Evolutionary conservation across 2,113 vertebrate genomes (phyloP), one percentile per base, ranked within the genome.

Genomic region (Rhizomys pruinosus): DNA sequence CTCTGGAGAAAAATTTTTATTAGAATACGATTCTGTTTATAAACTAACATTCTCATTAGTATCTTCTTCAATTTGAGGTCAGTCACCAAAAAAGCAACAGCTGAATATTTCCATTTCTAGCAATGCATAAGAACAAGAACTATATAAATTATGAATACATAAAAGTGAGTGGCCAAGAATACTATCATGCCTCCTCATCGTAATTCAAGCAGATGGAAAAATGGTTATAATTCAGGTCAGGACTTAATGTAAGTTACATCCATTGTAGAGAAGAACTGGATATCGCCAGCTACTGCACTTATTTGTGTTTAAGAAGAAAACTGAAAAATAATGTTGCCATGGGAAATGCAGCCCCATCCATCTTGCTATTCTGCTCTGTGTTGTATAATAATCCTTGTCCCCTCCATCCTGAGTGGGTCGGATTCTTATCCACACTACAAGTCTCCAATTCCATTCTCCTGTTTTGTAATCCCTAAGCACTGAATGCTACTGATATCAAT

Each of bases 321-420:
- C 59, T 52, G 91, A 97, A 79, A 97, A 97, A 94, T 97, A 97
- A 98, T 96, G 95, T 76, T 96, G 94, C 96, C 96, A 96, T 86
- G 96, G 89, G 57, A 91, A 55, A 95, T 97, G 90, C 90, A 97
- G 95, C 68, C 93, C 87, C 93, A 97, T 97, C 94, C 63, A 96
- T 98, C 97, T 97, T 97, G 66, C 89, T 90, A 39, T 94, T 96
- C 73, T 94, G 12, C 80, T 98, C 94, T 86, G 57, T 93, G 86
- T 94, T 97, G 63, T 97, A 89, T 96, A 98, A 97, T 96, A 97
- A 97, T 96, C 87, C 59, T 92, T 69, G 76, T 87, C 86, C 94
- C 17, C 93, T 90, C 57, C 52, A 93, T 2, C 0, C 34, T 44
- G 77, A 95, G 71, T 96, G 89, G 92, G 89, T 95, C 93, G 93